Evolutionary conservation across 2,888 invertebrate genomes (phyloP), one percentile per base, ranked within the genome.

Genomic region (Saturnia pavonia): DNA sequence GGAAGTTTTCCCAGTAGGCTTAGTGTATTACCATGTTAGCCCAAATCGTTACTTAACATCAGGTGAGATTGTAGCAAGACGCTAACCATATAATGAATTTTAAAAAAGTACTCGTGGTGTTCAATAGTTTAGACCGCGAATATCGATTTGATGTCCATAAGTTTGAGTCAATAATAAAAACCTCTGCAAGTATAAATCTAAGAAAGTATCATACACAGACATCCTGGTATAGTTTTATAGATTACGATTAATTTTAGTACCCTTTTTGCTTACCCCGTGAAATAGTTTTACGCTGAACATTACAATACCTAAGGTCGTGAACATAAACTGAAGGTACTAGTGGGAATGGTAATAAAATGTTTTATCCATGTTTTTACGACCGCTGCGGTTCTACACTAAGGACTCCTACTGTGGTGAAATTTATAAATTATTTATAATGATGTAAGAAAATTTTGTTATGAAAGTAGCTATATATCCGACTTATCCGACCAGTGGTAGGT

Each of bases 321-420:
- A 81, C 82, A 82, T 85, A 83, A 85, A 84, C 78, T 78, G 79
- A 78, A 74, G 74, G 78, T 77, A 74, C 78, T 77, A 78, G 75
- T 65, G 8, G 40, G n/a, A 40, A 40, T 40, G 72, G 74, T 69
- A 68, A 79, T 90, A 88, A 91, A 91, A 85, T 82, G 83, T 85
- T 85, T 85, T 86, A 88, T 87, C 80, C 81, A 74, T 81, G 80
- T 76, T 90, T n/a, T 91, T 90, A 91, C 84, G 88, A 86, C 77
- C 72, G 71, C 48, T n/a, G 68, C 71, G 70, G 70, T 70, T 70
- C 65, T 25, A 51, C 45, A 11, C 27, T 68, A 34, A 16, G 69
- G 54, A 69, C 57, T 57, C 34, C 22, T 43, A n/a, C 68, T 51
- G 40, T 6, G 25, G n/a, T 11, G 9, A 40, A 65, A 65, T 9